These are phyloP conservation scores for Smithornis capensis DNA, from an alignment of 2,113 vertebrate species.

Conservation along the genomic window DNA sequence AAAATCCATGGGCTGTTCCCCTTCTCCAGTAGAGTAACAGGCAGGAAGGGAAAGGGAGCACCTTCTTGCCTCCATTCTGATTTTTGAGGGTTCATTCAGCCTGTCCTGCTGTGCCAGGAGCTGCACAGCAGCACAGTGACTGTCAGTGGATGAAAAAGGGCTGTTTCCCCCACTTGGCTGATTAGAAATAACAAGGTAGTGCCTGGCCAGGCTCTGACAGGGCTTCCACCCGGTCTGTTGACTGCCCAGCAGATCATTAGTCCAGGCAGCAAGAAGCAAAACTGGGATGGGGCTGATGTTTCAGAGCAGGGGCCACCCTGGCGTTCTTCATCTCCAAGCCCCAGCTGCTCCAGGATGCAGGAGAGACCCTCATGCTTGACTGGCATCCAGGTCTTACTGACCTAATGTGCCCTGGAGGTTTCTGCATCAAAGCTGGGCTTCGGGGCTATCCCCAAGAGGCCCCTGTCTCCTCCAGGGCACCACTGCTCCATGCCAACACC, in stretches of 20 bases:
- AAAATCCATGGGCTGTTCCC: not conserved
- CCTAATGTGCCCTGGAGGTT: not conserved
- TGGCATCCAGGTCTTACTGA: not conserved
- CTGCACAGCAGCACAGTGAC: not conserved
- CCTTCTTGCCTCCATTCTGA: not conserved
- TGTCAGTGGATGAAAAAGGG: not conserved
- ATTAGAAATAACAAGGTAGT: slow-evolving; percentile 22
- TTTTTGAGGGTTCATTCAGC: not conserved
- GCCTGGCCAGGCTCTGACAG: not conserved
- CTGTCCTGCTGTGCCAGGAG: not conserved
- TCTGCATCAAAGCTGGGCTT: not conserved
- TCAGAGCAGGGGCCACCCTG: not conserved
- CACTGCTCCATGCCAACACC: not conserved
- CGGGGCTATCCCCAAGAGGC: not conserved
- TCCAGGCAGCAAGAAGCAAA: not conserved
- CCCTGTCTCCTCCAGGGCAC: accelerated
- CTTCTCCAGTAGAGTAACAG: not conserved
- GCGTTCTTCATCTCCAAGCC: not conserved
- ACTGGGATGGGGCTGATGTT: not conserved
- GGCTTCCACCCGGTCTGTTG: not conserved
- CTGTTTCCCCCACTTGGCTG: not conserved
- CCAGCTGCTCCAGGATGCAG: not conserved
- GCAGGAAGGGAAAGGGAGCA: not conserved
- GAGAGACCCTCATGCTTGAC: not conserved
- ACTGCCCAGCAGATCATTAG: not conserved